Evolutionary conservation across 2,113 vertebrate genomes (phyloP), one percentile per base, ranked within the genome.

Genomic region (Ictalurus furcatus): DNA sequence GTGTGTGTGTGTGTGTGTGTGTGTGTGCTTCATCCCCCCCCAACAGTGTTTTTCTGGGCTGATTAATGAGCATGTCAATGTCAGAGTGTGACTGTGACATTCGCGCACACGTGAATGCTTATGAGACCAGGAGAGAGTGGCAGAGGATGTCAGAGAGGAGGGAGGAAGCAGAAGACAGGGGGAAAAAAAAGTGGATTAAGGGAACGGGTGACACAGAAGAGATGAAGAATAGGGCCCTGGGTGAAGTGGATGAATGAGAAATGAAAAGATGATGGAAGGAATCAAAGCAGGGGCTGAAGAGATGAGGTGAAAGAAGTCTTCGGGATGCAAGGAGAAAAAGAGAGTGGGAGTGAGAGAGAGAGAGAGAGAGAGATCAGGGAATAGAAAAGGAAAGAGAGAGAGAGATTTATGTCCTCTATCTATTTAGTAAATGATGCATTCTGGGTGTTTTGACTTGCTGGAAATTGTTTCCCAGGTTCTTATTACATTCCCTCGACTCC

Each of bases 371-470:
- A 73, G 80, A 76, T 23, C 21, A 19, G 34, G 85, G 61, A 74
- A 44, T 37, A 34, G n/a, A 40, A 73, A 65, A 34, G 34, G 12
- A 65, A 61, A 67, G 58, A 23, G 63, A 59, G 73, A 89, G 78
- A 69, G 76, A 67, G 91, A 92, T 94, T 91, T 91, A 92, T 92
- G 91, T 90, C 73, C 48, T 71, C 84, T 84, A 92, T 93, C 86
- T 91, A 74, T 89, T 91, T 87, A 88, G 89, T 81, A 91, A 92
- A 92, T 90, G 81, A 86, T 61, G 84, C 82, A 89, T 83, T 90
- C 87, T 86, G 89, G 89, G 82, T 91, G 86, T 89, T 93, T 91
- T 85, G 76, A 89, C 88, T 87, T 81, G 63, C 85, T 85, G 88
- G 84, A 82, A 91, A 92, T 89, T 76, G 81, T 82, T 71, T 92